Percentiles rank a stretch among this genome's conserved stretches.
Evolutionary conservation across 2,888 invertebrate species (phyloP).

Genomic region (Eledona agricola): DNA sequence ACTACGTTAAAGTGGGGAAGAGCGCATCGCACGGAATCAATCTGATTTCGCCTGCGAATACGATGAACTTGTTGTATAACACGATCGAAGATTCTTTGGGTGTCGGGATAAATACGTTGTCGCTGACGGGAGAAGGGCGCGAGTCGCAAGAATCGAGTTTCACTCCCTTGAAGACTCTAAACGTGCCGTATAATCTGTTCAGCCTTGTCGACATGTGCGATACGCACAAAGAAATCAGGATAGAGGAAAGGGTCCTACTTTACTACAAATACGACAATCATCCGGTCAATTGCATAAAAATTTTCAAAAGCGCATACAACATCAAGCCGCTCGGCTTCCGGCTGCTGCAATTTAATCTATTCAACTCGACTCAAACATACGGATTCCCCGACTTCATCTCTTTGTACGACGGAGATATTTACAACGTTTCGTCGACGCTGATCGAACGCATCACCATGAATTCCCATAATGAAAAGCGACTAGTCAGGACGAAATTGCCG

Average conservation of each 20-base stretch:
- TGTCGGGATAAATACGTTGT: constrained; percentile 87
- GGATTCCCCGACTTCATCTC: constrained; percentile 85
- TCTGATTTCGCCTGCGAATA: constrained; percentile 86
- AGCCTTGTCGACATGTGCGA: constrained; percentile 97
- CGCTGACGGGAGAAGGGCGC: constrained; percentile 91
- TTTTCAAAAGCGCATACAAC: constrained; percentile 86
- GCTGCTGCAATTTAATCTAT: constrained; percentile 89
- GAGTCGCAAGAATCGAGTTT: constrained; percentile 90
- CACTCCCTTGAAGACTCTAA: constrained; percentile 80
- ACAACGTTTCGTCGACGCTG: constrained; percentile 79
- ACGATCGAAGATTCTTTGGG: constrained; percentile 84
- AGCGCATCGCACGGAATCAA: constrained; percentile 94
- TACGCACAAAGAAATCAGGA: constrained; percentile 87
- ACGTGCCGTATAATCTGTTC: constrained; percentile 90
- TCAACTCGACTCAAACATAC: constrained; percentile 83
- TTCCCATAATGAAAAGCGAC: constrained; percentile 74
- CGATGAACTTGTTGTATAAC: constrained; percentile 79
- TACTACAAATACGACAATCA: constrained; percentile 98
- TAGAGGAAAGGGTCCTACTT: constrained; percentile 89
- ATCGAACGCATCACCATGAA: constrained; percentile 79
- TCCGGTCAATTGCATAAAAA: constrained; percentile 97
- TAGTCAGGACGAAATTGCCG: constrained; percentile 79
- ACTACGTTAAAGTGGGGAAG: constrained; percentile 82
- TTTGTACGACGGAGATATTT: constrained; percentile 92
- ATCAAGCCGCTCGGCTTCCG: constrained; percentile 91